phyloP scores from a whole-genome alignment of 2,888 invertebrate genomes.

The Caprella mutica region DNA sequence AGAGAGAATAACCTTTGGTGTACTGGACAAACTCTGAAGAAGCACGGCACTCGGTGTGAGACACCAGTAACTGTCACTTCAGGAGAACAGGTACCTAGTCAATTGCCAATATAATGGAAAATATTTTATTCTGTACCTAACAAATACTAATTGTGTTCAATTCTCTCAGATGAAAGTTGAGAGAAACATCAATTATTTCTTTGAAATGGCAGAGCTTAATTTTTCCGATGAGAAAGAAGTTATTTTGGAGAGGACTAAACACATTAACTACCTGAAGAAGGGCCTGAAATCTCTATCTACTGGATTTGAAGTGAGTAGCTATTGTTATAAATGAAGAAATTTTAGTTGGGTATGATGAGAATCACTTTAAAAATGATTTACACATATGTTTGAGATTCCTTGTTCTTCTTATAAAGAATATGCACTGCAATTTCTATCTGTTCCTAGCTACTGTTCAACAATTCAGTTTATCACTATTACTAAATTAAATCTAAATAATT shows the following conservation, averaged over 20 bases:
- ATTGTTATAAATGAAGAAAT: neutral
- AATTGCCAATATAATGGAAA: no score
- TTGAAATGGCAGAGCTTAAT: no score
- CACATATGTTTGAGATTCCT: neutral
- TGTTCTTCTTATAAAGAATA: neutral
- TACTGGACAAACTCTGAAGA: no score
- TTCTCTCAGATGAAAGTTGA: constrained; percentile 27
- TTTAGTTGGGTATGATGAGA: neutral
- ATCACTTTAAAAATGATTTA: neutral
- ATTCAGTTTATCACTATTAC: neutral
- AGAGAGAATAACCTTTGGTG: no score
- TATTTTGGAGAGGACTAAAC: constrained; percentile 17
- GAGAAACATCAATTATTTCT: constrained; percentile 14
- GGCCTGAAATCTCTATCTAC: constrained; percentile 17
- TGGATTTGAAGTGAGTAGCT: constrained; percentile 17
- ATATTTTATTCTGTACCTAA: no score
- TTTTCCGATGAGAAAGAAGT: constrained; percentile 18
- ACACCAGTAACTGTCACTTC: no score
- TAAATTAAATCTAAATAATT: neutral
- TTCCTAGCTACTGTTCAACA: neutral
- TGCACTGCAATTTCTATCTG: neutral
- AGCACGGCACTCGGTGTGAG: no score
- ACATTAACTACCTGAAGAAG: constrained; percentile 18
- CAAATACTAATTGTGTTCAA: neutral
- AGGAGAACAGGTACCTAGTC: no score